Conservation (phyloP, 2,888 invertebrate genomes). For the Stenotaenia linearis region DNA sequence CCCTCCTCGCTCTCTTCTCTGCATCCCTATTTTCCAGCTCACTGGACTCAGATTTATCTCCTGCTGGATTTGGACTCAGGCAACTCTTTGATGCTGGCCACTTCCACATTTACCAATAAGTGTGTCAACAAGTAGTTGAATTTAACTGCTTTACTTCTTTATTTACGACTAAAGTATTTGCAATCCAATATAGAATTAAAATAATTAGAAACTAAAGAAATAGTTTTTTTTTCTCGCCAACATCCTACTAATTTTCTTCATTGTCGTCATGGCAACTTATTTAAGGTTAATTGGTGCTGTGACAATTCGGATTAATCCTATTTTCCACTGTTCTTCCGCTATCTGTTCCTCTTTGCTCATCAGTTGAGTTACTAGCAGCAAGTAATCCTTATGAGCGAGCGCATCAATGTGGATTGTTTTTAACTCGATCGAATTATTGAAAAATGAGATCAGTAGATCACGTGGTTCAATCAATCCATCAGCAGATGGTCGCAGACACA, state of each 20-base stretch:
- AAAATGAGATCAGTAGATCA: neutral
- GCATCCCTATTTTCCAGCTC: slow-evolving; percentile 21
- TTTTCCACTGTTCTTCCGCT: neutral
- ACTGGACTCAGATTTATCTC: neutral
- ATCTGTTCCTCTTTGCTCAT: neutral
- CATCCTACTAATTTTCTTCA: neutral
- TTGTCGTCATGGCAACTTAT: neutral
- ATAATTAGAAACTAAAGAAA: neutral
- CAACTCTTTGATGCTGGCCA: neutral
- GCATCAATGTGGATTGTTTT: neutral
- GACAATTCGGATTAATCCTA: neutral
- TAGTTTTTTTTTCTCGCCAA: no score
- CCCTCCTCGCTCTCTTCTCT: neutral
- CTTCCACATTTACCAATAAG: neutral
- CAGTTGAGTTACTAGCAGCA: neutral
- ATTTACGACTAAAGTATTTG: no score
- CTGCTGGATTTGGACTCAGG: neutral
- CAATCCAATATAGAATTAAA: neutral
- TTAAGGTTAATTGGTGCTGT: neutral
- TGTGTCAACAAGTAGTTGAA: neutral
- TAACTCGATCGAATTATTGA: neutral
- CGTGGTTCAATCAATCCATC: neutral
- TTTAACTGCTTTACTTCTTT: neutral
- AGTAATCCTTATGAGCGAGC: neutral
- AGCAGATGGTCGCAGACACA: neutral